Percentiles rank a stretch among this genome's conserved stretches.
phyloP scores from a whole-genome alignment of 2,888 invertebrate genomes.

The Sabatieria punctata region DNA sequence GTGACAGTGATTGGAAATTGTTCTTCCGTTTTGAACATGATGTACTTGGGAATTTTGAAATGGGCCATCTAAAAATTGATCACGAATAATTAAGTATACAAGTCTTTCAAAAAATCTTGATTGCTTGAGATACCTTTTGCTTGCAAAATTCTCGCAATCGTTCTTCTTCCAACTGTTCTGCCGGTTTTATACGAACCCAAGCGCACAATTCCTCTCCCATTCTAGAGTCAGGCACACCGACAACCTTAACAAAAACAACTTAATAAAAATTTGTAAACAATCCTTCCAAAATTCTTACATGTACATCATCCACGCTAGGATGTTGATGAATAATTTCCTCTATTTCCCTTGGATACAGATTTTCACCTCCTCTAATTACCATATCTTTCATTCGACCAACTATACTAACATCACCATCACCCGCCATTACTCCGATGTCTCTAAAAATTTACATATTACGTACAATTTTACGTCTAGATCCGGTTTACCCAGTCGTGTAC shows the following conservation, averaged over 20 bases:
- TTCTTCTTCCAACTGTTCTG: slow-evolving; percentile 39
- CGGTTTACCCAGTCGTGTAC: slow-evolving; percentile 55
- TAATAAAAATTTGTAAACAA: no score
- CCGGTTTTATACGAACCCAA: slow-evolving; percentile 38
- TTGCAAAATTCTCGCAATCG: slow-evolving; percentile 44
- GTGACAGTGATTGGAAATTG: slow-evolving; percentile 62
- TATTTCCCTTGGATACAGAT: slow-evolving; percentile 41
- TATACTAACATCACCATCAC: slow-evolving; percentile 38
- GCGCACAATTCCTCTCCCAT: slow-evolving; percentile 42
- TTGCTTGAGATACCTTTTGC: slow-evolving; percentile 39
- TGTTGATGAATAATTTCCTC: slow-evolving; percentile 39
- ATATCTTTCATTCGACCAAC: slow-evolving; percentile 41
- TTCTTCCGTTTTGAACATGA: slow-evolving; percentile 42
- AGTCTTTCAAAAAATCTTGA: no score
- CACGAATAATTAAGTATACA: no score
- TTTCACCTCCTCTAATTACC: slow-evolving; percentile 42
- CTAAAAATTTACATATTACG: slow-evolving; percentile 17
- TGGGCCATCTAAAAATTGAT: slow-evolving; percentile 50
- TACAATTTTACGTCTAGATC: background rate
- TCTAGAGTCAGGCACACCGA: slow-evolving; percentile 41
- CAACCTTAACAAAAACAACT: no score
- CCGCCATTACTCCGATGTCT: slow-evolving; percentile 38
- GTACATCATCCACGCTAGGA: slow-evolving; percentile 37
- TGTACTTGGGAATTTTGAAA: slow-evolving; percentile 60
- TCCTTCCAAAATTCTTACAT: slow-evolving; percentile 29